Base-by-base conservation (phyloP, 2,888 invertebrate species). In the Cheilosia variabilis region DNA sequence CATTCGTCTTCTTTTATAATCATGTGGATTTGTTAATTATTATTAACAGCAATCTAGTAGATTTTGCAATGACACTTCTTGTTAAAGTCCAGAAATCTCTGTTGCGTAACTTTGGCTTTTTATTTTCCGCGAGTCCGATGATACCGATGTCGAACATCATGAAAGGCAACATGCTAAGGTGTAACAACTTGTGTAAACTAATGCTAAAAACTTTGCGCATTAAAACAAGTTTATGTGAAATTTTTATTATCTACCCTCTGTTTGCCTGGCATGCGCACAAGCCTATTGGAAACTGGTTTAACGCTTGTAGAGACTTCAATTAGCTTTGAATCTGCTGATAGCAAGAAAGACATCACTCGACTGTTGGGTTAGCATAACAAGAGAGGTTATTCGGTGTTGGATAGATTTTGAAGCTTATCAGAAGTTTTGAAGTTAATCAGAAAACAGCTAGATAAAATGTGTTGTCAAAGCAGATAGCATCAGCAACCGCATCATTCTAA, bases 11-110 rank as follows among this genome's bases (percentile, higher is more conserved):
- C 41, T n/a, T n/a, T 17, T 27, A 2, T 41, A 47, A 17, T 19
- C 10, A 10, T 47, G 17, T 19, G 7, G 45, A 27, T 22, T 72
- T 58, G 4, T 71, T 71, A 50, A 19, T 17, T 24, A 50, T 58
- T 34, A 65, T 57, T 60, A 27, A 37, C 37, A 69, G 50, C n/a
- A 10, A 41, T 22, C 34, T 7, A 9, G 24, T 22, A 1, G 22
- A 22, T 47, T 50, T 71, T 50, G 41, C 34, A 47, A 53, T 31
- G 31, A n/a, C 52, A 27, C 27, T 27, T 52, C 37, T 62, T 43
- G 52, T 24, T 27, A 71, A 57, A n/a, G 24, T 7, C n/a, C 45
- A 22, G 10, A 55, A 53, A 19, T 37, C 22, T 15, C 19, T 7
- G n/a, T 45, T 45, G 7, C 45, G 45, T 17, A 45, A 47, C 4